Percentiles rank a stretch among this genome's conserved stretches.
Conservation (phyloP, 1,140 invertebrate genomes). For the Alviniconcha marisindica region DNA sequence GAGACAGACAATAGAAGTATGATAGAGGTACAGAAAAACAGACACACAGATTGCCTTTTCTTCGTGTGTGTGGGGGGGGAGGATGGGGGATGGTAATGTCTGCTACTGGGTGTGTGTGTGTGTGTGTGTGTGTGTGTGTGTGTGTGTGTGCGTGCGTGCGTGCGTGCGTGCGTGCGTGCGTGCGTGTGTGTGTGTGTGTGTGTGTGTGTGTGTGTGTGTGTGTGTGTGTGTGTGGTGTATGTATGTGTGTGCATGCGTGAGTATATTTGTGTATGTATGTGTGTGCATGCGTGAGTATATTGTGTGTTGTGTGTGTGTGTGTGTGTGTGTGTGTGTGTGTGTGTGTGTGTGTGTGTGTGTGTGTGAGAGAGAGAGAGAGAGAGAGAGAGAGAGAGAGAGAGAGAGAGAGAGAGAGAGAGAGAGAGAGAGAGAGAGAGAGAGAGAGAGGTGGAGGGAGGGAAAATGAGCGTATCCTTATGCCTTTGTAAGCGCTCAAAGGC, state of each 20-base stretch:
- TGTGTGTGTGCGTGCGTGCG: background rate
- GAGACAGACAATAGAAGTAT: no score
- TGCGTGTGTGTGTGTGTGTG: slow-evolving; percentile 12
- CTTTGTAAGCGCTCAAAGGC: no score
- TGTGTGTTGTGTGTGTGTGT: no score
- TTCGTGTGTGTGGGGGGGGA: no score
- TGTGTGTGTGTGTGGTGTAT: background rate
- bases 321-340: no score
- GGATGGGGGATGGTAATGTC: background rate
- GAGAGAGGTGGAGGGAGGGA: background rate
- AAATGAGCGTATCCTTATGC: no score
- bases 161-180: background rate
- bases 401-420: background rate
- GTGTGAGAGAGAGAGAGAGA: slow-evolving; percentile 3
- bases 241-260: no score
- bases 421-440: background rate
- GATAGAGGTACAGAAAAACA: no score
- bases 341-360: no score
- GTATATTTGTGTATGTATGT: no score
- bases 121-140: slow-evolving; percentile 12
- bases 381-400: slow-evolving; percentile 17
- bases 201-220: slow-evolving; percentile 16
- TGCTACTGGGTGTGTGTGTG: background rate
- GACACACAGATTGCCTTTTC: no score
- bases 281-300: no score